Conservation (phyloP, 2,888 invertebrate genomes). For the Pachliopta kotzebuea region DNA sequence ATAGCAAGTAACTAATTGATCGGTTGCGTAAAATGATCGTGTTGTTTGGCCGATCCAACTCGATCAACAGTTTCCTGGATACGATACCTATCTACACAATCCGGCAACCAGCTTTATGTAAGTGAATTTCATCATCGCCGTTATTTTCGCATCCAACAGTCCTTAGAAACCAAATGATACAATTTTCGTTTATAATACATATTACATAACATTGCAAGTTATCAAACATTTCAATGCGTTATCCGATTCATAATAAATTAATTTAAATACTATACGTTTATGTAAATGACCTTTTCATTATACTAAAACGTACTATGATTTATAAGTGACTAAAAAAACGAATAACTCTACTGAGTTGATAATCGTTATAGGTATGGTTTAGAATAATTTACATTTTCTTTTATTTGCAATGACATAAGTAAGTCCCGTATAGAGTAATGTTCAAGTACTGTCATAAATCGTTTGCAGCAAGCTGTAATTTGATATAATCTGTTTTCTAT, state of each 20-base stretch:
- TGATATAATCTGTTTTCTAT: conserved; percentile 49
- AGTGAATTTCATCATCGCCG: conserved; percentile 36
- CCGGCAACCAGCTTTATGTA: conserved; percentile 35
- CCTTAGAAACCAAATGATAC: conserved; percentile 34
- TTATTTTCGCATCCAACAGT: conserved; percentile 35
- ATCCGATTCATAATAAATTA: conserved; percentile 16
- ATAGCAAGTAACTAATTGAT: conserved; percentile 70
- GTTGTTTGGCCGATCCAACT: conserved; percentile 51
- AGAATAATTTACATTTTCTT: background rate
- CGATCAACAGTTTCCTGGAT: conserved; percentile 62
- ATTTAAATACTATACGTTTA: background rate
- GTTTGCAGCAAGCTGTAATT: conserved; percentile 53
- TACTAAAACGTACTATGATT: too few species aligned
- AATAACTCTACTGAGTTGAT: background rate
- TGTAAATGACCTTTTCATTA: background rate
- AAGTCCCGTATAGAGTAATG: background rate
- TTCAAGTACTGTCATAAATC: conserved; percentile 55
- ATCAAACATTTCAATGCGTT: conserved; percentile 28
- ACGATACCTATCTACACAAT: conserved; percentile 39
- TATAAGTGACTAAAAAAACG: background rate
- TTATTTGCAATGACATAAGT: background rate
- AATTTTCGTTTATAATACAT: conserved; percentile 28
- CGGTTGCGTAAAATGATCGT: conserved; percentile 69
- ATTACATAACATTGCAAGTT: conserved; percentile 38
- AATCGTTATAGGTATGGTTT: background rate